phyloP scores from a whole-genome alignment of 2,797 vertebrate genomes.

The Poecilia wingei region DNA sequence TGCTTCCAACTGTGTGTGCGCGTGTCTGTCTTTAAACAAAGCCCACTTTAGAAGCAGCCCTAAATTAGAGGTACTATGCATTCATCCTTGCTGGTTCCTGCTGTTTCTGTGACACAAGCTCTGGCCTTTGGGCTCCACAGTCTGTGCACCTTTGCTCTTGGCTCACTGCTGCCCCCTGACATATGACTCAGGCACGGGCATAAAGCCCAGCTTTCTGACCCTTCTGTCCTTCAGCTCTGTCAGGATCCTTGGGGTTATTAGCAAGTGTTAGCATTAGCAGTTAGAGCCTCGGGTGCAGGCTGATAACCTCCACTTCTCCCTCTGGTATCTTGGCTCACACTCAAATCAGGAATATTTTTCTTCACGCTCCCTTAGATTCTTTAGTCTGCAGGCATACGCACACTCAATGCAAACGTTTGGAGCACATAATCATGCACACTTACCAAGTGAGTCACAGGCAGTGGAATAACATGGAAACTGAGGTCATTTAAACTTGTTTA shows the following conservation, averaged over 20 bases:
- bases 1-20: slow-evolving; percentile 31
- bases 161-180: slow-evolving; percentile 37
- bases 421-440: slow-evolving; percentile 20
- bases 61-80: slow-evolving; percentile 40
- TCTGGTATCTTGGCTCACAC: slow-evolving; percentile 27
- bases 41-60: slow-evolving; percentile 51
- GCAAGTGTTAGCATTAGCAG: slow-evolving; percentile 60
- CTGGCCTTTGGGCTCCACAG: slow-evolving; percentile 41
- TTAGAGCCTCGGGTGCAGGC: slow-evolving; percentile 50
- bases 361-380: slow-evolving; percentile 44
- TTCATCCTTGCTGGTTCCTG: slow-evolving; percentile 42
- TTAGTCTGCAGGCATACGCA: slow-evolving; percentile 17
- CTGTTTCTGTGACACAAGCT: slow-evolving; percentile 49
- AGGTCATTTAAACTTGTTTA: slow-evolving; percentile 55
- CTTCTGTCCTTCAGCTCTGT: slow-evolving; percentile 63
- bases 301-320: slow-evolving; percentile 14
- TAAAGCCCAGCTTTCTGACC: slow-evolving; percentile 56
- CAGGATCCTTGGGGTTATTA: slow-evolving; percentile 54
- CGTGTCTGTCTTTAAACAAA: slow-evolving; percentile 33
- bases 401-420: slow-evolving; percentile 4
- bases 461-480: slow-evolving; percentile 40
- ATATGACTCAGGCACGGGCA: slow-evolving; percentile 60
- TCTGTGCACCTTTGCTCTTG: slow-evolving; percentile 47
- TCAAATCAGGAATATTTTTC: slow-evolving; percentile 41
- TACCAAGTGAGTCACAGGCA: slow-evolving; percentile 36